Evolutionary conservation across 2,888 invertebrate genomes (phyloP), one percentile per base, ranked within the genome.

Genomic region (Phortica okadai): DNA sequence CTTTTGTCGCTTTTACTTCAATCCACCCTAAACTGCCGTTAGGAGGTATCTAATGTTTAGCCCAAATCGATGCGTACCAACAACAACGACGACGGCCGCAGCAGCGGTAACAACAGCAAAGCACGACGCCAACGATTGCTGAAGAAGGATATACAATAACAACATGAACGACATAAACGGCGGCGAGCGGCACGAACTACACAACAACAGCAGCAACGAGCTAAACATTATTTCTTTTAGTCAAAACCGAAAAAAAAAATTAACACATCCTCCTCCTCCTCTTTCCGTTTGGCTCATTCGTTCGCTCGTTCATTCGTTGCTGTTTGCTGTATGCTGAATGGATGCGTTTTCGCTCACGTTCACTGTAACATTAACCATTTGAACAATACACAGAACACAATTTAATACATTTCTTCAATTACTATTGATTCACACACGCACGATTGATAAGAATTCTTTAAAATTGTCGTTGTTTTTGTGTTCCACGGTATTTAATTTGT

Each of bases 41-140:
- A 86, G 83, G 88, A 84, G 84, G 84, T 87, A 86, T 88, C 87
- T 85, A 88, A 85, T 84, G 84, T 86, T 87, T 85, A 85, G 82
- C 83, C 83, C 84, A 87, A 88, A 87, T 86, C 88, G 83, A 86
- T 85, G 82, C 84, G 84, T 82, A 85, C 82, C 76, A 78, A 78
- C 78, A 79, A 10, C 14, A 76, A 74, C 74, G 74, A 50, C 45
- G 81, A 74, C 78, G 79, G 76, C 74, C 79, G 81, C 83, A 75
- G 80, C 70, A 77, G 74, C 74, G 74, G 74, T 70, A 74, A 74
- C 72, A 64, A 42, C 72, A 70, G 41, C 64, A 64, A 50, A 50
- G 50, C 50, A 50, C 10, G 50, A 50, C 33, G 33, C 33, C 50
- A 50, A 50, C 50, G 50, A 50, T 8, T 50, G 14, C 50, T 50